These are phyloP conservation scores for Mimachlamys varia DNA, from an alignment of 2,888 invertebrate genomes.

Conservation along the genomic window DNA sequence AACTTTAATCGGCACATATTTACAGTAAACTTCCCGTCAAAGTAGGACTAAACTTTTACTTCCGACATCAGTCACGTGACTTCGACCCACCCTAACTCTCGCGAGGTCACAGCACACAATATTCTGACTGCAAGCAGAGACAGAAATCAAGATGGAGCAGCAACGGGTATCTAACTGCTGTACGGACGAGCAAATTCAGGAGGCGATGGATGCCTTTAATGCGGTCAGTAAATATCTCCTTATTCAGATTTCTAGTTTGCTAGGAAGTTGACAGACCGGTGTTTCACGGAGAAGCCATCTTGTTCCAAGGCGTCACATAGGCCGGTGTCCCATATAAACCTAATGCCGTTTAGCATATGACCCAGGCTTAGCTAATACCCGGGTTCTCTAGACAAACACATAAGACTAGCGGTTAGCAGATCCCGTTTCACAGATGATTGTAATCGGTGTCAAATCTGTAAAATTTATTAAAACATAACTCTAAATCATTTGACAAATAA, in stretches of 20 bases:
- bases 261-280: conserved; percentile 24
- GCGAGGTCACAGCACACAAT: conserved; percentile 22
- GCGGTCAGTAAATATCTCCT: background rate
- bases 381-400: background rate
- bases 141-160: conserved; percentile 9
- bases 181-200: background rate
- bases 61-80: conserved; percentile 28
- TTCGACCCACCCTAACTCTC: conserved; percentile 34
- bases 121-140: background rate
- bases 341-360: background rate
- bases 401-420: background rate
- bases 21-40: background rate
- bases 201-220: background rate
- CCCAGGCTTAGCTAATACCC: background rate
- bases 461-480: background rate
- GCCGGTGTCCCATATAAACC: background rate
- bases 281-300: background rate
- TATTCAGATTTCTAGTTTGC: background rate
- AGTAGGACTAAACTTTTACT: conserved; percentile 7
- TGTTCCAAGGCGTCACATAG: background rate
- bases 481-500: too few species aligned
- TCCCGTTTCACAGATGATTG: background rate
- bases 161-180: background rate
- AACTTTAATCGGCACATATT: background rate
- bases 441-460: background rate